Conservation (phyloP, 1,140 invertebrate genomes). For the Papilio helenus region DNA sequence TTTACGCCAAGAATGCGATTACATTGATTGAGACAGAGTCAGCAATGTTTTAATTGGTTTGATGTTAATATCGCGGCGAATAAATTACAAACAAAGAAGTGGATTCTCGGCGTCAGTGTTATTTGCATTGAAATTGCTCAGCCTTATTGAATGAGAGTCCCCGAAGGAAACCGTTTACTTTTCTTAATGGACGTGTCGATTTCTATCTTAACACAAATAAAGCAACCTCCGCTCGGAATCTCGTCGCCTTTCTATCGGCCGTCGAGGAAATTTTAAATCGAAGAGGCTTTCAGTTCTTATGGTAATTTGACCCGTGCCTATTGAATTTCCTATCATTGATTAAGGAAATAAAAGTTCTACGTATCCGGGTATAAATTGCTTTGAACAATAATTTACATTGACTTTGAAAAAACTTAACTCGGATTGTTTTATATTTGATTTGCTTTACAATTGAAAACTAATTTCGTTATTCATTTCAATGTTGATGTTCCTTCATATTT, state of each 20-base stretch:
- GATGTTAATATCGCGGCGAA: neutral
- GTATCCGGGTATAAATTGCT: neutral
- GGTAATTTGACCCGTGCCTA: conserved; percentile 34
- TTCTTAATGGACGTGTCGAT: conserved; percentile 38
- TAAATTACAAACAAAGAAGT: conserved; percentile 28
- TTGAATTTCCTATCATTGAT: conserved; percentile 20
- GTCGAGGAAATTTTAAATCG: conserved; percentile 30
- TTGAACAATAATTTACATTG: neutral
- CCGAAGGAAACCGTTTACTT: conserved; percentile 27
- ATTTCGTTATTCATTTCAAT: too few species aligned
- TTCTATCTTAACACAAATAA: conserved; percentile 34
- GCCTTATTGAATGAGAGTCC: conserved; percentile 23
- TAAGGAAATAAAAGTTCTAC: neutral
- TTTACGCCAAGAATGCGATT: too few species aligned
- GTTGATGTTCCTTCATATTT: too few species aligned
- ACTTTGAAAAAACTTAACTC: too few species aligned
- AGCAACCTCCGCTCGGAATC: conserved; percentile 12
- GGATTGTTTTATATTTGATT: too few species aligned
- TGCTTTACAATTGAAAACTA: too few species aligned
- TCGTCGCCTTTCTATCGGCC: conserved; percentile 23
- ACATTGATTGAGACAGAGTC: neutral
- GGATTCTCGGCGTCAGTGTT: neutral
- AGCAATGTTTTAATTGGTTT: neutral
- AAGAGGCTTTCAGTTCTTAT: conserved; percentile 23
- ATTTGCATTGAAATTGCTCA: conserved; percentile 28